Conservation (phyloP, 2,113 vertebrate species). For the Megaceryle maxima region DNA sequence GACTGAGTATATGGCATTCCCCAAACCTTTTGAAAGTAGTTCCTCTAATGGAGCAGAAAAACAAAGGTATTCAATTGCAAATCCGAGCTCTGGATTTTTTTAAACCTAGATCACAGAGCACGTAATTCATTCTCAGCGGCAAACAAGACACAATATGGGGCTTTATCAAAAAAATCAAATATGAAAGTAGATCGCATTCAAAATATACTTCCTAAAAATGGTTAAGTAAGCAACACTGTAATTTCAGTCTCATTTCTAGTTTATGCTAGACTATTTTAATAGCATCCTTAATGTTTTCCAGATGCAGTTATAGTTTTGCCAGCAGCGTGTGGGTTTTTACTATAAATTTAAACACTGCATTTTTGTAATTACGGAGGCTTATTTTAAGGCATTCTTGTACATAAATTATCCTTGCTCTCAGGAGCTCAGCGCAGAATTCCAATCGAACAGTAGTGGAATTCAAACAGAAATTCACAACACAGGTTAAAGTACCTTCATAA, state of each 20-base stretch:
- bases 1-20: no score
- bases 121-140: background rate
- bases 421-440: constrained; percentile 50
- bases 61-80: no score
- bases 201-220: constrained; percentile 36
- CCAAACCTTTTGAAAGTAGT: no score
- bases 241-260: constrained; percentile 54
- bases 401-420: constrained; percentile 66
- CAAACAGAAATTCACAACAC: background rate
- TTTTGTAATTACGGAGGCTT: constrained; percentile 85
- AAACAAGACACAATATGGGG: background rate
- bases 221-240: constrained; percentile 55
- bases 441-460: constrained; percentile 35
- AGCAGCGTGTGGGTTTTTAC: constrained; percentile 86
- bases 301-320: constrained; percentile 81
- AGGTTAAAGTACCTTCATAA: background rate
- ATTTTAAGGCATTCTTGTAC: constrained; percentile 79
- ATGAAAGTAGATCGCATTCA: background rate
- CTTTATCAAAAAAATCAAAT: background rate
- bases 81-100: background rate
- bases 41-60: no score
- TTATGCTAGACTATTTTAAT: constrained; percentile 70
- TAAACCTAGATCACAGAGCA: background rate
- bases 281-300: constrained; percentile 83
- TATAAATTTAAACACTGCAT: constrained; percentile 94